These are phyloP conservation scores for Drosophila anomalipes DNA, from an alignment of 2,888 invertebrate species.

Conservation along the genomic window DNA sequence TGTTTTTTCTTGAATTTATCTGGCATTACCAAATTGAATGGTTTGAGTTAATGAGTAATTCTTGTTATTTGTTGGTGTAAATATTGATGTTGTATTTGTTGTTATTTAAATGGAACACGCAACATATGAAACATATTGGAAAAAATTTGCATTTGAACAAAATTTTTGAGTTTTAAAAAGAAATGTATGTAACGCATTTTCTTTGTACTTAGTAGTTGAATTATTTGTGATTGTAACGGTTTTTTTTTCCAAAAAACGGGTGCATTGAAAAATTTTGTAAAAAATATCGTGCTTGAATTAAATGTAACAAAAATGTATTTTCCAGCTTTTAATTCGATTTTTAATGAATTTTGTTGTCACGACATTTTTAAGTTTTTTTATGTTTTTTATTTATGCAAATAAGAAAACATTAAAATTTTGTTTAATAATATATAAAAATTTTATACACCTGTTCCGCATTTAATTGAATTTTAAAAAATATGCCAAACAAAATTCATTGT, in stretches of 20 bases:
- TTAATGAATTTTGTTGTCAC: constrained; percentile 68
- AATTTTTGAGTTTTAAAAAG: constrained; percentile 62
- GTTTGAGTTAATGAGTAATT: constrained; percentile 18
- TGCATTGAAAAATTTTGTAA: constrained; percentile 74
- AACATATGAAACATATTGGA: constrained; percentile 65
- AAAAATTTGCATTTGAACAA: constrained; percentile 62
- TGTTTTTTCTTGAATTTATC: constrained; percentile 1
- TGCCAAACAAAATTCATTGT: constrained; percentile 76
- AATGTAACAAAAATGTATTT: constrained; percentile 71
- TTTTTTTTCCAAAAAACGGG: constrained; percentile 73
- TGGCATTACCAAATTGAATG: constrained; percentile 19
- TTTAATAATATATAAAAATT: constrained; percentile 50
- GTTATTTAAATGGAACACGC: constrained; percentile 58
- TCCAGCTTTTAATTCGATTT: constrained; percentile 41
- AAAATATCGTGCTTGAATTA: constrained; percentile 77
- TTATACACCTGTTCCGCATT: constrained; percentile 41
- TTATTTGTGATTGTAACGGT: constrained; percentile 58
- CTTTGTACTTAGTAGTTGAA: constrained; percentile 56
- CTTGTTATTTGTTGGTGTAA: constrained; percentile 39
- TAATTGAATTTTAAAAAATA: constrained; percentile 52
- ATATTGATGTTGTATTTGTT: constrained; percentile 37
- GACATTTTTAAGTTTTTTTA: constrained; percentile 35
- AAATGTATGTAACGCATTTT: constrained; percentile 61
- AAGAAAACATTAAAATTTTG: constrained; percentile 26
- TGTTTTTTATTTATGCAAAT: constrained; percentile 41